Conservation (phyloP, 2,888 invertebrate species). For the Epistrophella euchroma region DNA sequence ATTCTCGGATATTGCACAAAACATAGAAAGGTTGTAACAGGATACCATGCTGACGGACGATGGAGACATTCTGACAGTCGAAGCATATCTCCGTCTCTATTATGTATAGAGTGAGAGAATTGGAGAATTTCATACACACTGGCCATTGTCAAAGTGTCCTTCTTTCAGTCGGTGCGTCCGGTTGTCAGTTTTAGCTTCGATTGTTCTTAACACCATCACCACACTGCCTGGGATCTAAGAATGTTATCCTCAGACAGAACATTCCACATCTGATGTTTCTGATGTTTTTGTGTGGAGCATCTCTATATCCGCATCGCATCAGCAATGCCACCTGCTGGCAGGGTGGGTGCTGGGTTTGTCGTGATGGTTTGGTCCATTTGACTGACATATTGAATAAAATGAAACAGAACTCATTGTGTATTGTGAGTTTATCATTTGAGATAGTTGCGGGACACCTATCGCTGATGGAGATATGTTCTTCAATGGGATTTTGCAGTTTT, state of each 20-base stretch:
- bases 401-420: constrained; percentile 48
- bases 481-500: constrained; percentile 31
- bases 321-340: constrained; percentile 24
- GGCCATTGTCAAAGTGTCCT: constrained; percentile 51
- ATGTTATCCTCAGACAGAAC: constrained; percentile 33
- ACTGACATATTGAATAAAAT: constrained; percentile 55
- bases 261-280: constrained; percentile 38
- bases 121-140: constrained; percentile 41
- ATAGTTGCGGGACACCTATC: constrained; percentile 41
- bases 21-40: constrained; percentile 20
- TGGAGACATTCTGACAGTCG: constrained; percentile 19
- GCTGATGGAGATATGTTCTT: constrained; percentile 36
- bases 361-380: neutral
- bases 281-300: constrained; percentile 6
- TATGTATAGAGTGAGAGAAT: constrained; percentile 10
- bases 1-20: neutral
- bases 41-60: constrained; percentile 42
- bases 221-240: constrained; percentile 8
- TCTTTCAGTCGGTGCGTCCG: constrained; percentile 42
- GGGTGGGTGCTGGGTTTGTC: neutral
- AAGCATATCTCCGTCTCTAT: constrained; percentile 17
- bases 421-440: constrained; percentile 66
- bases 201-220: constrained; percentile 49
- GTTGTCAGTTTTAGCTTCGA: constrained; percentile 55
- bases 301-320: constrained; percentile 9